phyloP scores from a whole-genome alignment of 2,888 invertebrate species.

The Auanema freiburgensis region DNA sequence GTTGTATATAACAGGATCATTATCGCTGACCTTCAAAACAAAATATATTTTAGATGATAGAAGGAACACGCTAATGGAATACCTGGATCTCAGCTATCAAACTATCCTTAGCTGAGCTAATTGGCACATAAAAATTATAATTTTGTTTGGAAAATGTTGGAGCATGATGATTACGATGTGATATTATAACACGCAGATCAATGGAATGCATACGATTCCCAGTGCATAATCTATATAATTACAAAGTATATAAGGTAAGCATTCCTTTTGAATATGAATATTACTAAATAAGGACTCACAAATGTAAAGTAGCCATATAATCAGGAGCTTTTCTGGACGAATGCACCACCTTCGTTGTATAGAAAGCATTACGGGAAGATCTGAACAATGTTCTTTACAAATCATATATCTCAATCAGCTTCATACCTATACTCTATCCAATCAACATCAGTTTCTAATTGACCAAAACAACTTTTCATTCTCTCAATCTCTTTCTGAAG shows the following conservation, averaged over 20 bases:
- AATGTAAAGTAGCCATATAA: conserved; percentile 37
- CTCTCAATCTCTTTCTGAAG: conserved; percentile 40
- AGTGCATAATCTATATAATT: conserved; percentile 34
- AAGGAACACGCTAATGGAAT: too few relatives aligned
- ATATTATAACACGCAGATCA: conserved; percentile 57
- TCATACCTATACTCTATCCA: conserved; percentile 54
- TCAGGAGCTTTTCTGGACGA: conserved; percentile 33
- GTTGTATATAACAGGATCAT: conserved; percentile 62
- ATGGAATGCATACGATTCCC: conserved; percentile 52
- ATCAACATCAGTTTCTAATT: conserved; percentile 54
- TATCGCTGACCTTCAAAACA: conserved; percentile 32
- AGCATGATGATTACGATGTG: conserved; percentile 58
- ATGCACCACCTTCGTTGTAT: conserved; percentile 27
- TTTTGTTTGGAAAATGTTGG: conserved; percentile 42
- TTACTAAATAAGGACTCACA: conserved; percentile 28
- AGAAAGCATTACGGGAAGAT: conserved; percentile 34
- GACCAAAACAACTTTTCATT: conserved; percentile 52
- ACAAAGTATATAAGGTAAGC: not conserved
- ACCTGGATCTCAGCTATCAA: conserved; percentile 30
- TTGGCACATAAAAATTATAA: conserved; percentile 49
- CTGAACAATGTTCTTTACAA: conserved; percentile 9
- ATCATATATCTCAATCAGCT: not conserved
- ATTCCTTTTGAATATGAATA: not conserved
- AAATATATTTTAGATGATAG: not conserved
- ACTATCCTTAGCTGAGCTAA: conserved; percentile 23